These are phyloP conservation scores for Labeo catla DNA, from an alignment of 2,113 vertebrate species.

Conservation along the genomic window DNA sequence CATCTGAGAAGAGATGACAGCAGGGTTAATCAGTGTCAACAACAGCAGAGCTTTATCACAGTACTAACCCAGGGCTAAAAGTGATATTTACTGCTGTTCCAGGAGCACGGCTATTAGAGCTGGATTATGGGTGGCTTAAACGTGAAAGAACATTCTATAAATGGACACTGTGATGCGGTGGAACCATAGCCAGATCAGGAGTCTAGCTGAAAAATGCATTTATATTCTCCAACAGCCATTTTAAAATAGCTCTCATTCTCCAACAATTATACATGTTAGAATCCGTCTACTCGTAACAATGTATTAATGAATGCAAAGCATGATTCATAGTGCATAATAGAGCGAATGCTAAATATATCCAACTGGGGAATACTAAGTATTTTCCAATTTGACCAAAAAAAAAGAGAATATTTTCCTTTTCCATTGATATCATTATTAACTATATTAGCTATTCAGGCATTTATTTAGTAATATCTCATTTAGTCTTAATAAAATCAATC, in stretches of 20 bases:
- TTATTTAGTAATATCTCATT: not conserved
- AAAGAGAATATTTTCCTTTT: too few relatives aligned
- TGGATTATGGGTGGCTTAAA: not conserved
- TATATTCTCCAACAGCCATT: not conserved
- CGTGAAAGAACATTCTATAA: not conserved
- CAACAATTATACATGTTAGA: not conserved
- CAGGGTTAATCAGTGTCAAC: constrained; percentile 44
- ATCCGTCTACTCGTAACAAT: not conserved
- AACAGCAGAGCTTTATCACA: not conserved
- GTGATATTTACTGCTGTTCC: not conserved
- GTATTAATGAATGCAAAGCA: not conserved
- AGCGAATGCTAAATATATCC: not conserved
- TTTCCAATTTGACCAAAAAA: too few relatives aligned
- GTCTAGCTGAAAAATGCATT: not conserved
- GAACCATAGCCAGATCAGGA: not conserved
- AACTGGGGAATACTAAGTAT: not conserved
- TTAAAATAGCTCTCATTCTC: not conserved
- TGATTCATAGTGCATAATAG: not conserved
- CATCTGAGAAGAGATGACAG: constrained; percentile 74
- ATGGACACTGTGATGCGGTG: not conserved
- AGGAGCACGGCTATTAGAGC: not conserved
- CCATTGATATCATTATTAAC: too few relatives aligned
- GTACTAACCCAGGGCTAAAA: not conserved
- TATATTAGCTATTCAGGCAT: not conserved
- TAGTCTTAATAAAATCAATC: not conserved